phyloP scores from a whole-genome alignment of 2,797 vertebrate species.

The Eulemur mongoz region DNA sequence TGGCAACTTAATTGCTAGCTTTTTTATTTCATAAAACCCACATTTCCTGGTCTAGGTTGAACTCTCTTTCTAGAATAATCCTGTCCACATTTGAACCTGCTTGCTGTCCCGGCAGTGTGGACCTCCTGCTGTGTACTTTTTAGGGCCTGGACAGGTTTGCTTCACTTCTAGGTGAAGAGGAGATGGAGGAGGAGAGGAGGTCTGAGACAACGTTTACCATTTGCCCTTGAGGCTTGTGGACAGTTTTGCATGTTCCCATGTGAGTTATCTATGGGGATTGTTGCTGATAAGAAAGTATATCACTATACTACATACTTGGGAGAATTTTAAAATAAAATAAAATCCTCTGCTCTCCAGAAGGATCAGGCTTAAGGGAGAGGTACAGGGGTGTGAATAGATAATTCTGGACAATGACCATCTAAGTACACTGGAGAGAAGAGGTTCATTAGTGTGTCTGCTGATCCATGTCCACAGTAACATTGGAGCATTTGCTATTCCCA shows the following conservation, averaged over 20 bases:
- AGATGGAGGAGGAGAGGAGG: not conserved
- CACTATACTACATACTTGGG: not conserved
- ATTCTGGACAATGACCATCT: not conserved
- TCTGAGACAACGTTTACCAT: not conserved
- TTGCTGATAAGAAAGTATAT: not conserved
- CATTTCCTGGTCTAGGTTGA: not conserved
- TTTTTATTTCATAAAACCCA: not conserved
- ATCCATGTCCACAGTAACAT: too few relatives aligned
- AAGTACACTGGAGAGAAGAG: not conserved
- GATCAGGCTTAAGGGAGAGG: not conserved
- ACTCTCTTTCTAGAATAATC: not conserved
- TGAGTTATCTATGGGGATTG: not conserved
- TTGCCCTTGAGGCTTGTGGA: not conserved
- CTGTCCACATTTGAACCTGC: not conserved
- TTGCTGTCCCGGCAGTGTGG: not conserved
- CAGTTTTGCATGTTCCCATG: not conserved
- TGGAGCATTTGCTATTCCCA: not conserved
- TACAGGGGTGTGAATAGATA: not conserved
- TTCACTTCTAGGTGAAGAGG: not conserved
- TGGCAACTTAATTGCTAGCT: not conserved
- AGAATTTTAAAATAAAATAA: not conserved
- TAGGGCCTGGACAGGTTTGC: not conserved
- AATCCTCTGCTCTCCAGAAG: not conserved
- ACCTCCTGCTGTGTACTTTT: not conserved
- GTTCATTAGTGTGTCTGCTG: not conserved